These are phyloP conservation scores for Piscicola geometra DNA, from an alignment of 2,888 invertebrate species.

Conservation along the genomic window DNA sequence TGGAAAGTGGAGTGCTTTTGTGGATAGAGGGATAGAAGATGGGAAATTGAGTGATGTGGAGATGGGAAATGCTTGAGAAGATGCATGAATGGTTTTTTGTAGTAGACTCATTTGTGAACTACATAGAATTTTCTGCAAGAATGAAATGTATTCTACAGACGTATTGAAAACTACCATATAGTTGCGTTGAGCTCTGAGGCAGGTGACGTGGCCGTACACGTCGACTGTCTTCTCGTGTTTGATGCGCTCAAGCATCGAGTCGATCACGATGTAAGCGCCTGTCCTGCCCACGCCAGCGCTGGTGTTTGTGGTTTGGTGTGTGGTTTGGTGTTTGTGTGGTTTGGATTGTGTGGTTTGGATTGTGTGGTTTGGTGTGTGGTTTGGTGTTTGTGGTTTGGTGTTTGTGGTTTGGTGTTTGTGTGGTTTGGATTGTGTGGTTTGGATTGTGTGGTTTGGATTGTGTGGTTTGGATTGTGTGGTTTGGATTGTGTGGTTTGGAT, in stretches of 20 bases:
- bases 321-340: background rate
- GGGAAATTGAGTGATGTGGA: too few species aligned
- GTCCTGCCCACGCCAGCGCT: slow-evolving; percentile 66
- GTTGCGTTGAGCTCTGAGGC: slow-evolving; percentile 91
- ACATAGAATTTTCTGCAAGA: too few species aligned
- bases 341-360: background rate
- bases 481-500: background rate
- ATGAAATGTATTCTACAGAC: background rate
- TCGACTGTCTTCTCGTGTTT: slow-evolving; percentile 96
- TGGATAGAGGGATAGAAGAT: too few species aligned
- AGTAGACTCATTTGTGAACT: too few species aligned
- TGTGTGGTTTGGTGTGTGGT: too few species aligned
- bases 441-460: background rate
- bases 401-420: background rate
- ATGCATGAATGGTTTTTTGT: too few species aligned
- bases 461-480: slow-evolving; percentile 45
- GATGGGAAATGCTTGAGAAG: too few species aligned
- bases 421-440: background rate
- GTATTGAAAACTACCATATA: slow-evolving; percentile 70
- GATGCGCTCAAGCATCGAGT: slow-evolving; percentile 95
- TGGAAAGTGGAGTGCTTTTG: too few species aligned
- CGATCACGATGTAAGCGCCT: slow-evolving; percentile 72
- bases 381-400: slow-evolving; percentile 44
- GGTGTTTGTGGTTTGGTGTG: background rate
- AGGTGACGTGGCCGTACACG: slow-evolving; percentile 97